Base-by-base conservation (phyloP, 1,140 invertebrate species). In the Dicyema japonicum region DNA sequence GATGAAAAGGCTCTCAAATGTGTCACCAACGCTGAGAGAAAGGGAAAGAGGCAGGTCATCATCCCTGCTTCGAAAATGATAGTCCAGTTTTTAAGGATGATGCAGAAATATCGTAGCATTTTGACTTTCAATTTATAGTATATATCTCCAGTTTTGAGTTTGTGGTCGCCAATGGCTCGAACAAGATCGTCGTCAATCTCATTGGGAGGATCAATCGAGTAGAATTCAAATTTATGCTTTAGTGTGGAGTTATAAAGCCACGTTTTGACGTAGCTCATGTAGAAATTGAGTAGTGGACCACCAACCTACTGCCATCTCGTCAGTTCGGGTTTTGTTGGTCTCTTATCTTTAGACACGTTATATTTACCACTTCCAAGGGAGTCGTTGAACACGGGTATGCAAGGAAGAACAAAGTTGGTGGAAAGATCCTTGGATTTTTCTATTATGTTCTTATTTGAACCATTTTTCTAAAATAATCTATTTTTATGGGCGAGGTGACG, bases 81-180 rank as follows among this genome's bases (percentile, higher is more conserved):
- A 37, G 65, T 92, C 41, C 78, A 76, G 54, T 97, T 97, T 51
- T 58, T 97, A 26, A 80, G 72, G 38, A 85, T 97, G 34, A 97
- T 97, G 88, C 94, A 97, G 85, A 94, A 88, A 55, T 80, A 97
- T 60, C 85, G 69, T 69, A 53, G 60, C 58, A 53, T n/a, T 15
- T 6, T n/a, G 18, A 24, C 14, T 18, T 30, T 22, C 15, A 26
- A 31, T 34, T 43, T 46, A 14, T 34, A 70, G 67, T 80, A 35
- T 94, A 94, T 50, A 94, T 94, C 52, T 80, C 80, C 27, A 85
- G 94, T 59, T 94, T 94, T 57, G 88, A 97, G 60, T 78, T 94
- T 35, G 78, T 97, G 13, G 85, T 94, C 59, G 85, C 94, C 46
- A 85, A 97, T 50, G 64, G 88, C 48, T 70, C 75, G 40, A 78